Evolutionary conservation across 2,113 vertebrate genomes (phyloP), one percentile per base, ranked within the genome.

Genomic region (Odobenus rosmarus): DNA sequence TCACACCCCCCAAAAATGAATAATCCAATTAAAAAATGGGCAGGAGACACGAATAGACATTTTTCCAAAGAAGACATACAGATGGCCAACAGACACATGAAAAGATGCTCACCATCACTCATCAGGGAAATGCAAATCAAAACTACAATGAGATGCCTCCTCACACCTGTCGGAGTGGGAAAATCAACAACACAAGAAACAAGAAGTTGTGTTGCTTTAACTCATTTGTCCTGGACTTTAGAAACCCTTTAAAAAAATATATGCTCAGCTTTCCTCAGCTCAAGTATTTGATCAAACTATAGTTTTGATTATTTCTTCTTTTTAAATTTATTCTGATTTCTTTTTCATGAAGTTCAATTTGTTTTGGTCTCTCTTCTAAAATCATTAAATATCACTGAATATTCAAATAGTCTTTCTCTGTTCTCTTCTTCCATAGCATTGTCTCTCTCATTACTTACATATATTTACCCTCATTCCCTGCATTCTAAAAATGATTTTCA

Each of bases 271-370:
- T 87, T 82, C 79, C 21, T 82, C 18, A 87, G 53, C 7, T 79
- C 24, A 51, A 55, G 16, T 10, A 51, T 46, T 76, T 85, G 88
- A 89, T 26, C 72, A 84, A 88, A 88, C 39, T 71, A 33, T 33
- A 62, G 15, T 36, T 81, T 88, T 26, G 31, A 71, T 92, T 18
- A 51, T 64, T 59, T 89, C 39, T 89, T 80, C 42, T 31, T 62
- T 90, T 61, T 57, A 11, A 69, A 12, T 61, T 92, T 92, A 42
- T 91, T 91, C 26, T 88, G 33, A 84, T 79, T 94, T 82, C 36
- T 57, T 71, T 21, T 57, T 92, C 10, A 71, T 39, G 24, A 94
- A 57, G 10, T 87, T 83, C n/a, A 26, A 6, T 55, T 93, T 71
- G 8, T 80, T 77, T 69, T 93, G 28, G 7, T 64, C 15, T 64